Evolutionary conservation across 2,888 invertebrate species (phyloP).

Genomic region (Drosophila antonietae): DNA sequence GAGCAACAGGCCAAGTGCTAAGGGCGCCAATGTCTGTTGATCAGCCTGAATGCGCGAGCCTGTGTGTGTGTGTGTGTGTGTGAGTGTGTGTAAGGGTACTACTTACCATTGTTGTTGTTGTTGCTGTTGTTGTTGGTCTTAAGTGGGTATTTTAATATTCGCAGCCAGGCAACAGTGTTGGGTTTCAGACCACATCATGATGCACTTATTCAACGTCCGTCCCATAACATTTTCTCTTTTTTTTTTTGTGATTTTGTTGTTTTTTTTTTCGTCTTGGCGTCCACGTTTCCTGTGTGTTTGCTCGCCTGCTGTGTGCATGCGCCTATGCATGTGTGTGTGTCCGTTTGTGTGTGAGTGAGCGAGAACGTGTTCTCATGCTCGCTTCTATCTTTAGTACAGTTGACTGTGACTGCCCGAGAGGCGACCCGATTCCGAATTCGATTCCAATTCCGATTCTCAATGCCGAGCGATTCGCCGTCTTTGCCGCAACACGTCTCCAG

Average conservation of each 20-base stretch:
- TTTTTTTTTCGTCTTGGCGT: slow-evolving; percentile 46
- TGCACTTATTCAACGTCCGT: slow-evolving; percentile 55
- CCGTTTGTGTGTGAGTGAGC: slow-evolving; percentile 34
- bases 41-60: slow-evolving; percentile 19
- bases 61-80: slow-evolving; percentile 41
- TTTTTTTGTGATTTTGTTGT: slow-evolving; percentile 14
- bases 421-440: slow-evolving; percentile 47
- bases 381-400: slow-evolving; percentile 77
- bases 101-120: slow-evolving; percentile 40
- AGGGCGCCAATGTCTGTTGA: slow-evolving; percentile 60
- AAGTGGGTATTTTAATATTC: slow-evolving; percentile 77
- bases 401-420: slow-evolving; percentile 52
- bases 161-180: slow-evolving; percentile 73
- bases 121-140: slow-evolving; percentile 56
- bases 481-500: not conserved
- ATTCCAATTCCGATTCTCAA: slow-evolving; percentile 39
- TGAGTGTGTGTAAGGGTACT: slow-evolving; percentile 47
- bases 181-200: slow-evolving; percentile 66
- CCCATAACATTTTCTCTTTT: slow-evolving; percentile 29
- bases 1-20: slow-evolving; percentile 36
- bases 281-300: slow-evolving; percentile 53
- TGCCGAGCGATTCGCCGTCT: slow-evolving; percentile 9
- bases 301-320: slow-evolving; percentile 50
- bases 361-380: slow-evolving; percentile 66
- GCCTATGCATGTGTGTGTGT: slow-evolving; percentile 20